phyloP scores from a whole-genome alignment of 2,797 vertebrate genomes.

The Coracias cyanogaster region DNA sequence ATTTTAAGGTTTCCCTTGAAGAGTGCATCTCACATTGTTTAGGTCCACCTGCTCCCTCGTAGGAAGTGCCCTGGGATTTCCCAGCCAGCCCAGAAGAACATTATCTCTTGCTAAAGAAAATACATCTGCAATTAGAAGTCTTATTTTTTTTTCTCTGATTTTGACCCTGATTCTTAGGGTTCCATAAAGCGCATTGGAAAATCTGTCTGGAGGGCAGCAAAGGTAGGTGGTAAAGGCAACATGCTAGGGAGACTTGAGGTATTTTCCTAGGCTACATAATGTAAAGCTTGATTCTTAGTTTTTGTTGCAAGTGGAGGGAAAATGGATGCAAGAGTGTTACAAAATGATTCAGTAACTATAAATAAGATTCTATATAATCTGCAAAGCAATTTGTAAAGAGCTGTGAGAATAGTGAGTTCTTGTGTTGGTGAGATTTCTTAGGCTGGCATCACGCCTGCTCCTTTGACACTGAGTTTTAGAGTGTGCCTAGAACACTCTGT shows the following conservation, averaged over 20 bases:
- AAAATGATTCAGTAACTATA: constrained; percentile 23
- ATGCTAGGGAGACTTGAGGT: not conserved
- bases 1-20: not conserved
- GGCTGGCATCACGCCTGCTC: constrained; percentile 36
- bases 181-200: not conserved
- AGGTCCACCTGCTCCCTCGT: not conserved
- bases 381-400: not conserved
- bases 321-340: not conserved
- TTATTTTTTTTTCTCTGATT: not conserved
- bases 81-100: not conserved
- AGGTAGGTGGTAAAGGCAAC: not conserved
- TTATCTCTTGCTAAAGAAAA: not conserved
- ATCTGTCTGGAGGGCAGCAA: not conserved
- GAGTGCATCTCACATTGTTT: not conserved
- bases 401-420: constrained; percentile 7
- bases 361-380: constrained; percentile 19
- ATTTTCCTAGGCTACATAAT: not conserved
- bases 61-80: not conserved
- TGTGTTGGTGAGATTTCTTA: not conserved
- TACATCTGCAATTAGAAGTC: not conserved
- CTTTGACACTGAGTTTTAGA: constrained; percentile 11
- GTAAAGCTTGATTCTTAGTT: not conserved
- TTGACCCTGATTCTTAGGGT: not conserved
- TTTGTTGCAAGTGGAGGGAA: not conserved
- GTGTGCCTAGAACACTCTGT: not conserved